Evolutionary conservation across 2,888 invertebrate species (phyloP).

Genomic region (Malacosoma neustria): DNA sequence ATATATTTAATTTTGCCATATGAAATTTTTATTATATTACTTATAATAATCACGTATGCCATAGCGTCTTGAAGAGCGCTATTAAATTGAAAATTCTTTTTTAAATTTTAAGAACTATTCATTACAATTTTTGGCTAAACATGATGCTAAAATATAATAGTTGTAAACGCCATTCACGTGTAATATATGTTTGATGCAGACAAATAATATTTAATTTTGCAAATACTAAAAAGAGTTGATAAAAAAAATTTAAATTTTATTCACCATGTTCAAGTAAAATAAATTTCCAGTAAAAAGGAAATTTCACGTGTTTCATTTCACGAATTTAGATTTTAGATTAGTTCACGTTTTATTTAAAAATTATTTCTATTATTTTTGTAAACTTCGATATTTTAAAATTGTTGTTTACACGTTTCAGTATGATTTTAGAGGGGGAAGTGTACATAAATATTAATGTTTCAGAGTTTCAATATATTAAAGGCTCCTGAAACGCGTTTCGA

Average conservation of each 20-base stretch:
- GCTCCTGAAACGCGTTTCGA: constrained; percentile 53
- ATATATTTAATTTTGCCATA: neutral
- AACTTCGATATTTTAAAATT: constrained; percentile 2
- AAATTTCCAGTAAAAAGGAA: neutral
- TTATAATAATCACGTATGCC: neutral
- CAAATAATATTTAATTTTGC: no score
- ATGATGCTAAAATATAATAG: no score
- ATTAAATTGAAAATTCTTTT: no score
- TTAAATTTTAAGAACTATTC: no score
- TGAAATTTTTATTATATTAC: neutral
- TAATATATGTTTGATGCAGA: no score
- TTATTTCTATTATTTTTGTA: constrained; percentile 2
- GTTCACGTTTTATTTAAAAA: neutral
- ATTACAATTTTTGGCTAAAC: no score
- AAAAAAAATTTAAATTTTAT: no score
- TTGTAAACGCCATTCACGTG: no score
- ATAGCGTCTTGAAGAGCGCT: neutral
- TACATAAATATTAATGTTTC: constrained; percentile 42
- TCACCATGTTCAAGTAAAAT: no score
- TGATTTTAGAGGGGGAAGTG: constrained; percentile 31
- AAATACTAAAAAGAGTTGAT: no score
- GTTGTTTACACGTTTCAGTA: constrained; percentile 1
- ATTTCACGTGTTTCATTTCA: neutral
- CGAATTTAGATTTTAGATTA: neutral
- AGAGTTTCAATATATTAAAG: constrained; percentile 40